Evolutionary conservation across 1,140 invertebrate species (phyloP).

Genomic region (Wasmannia auropunctata): DNA sequence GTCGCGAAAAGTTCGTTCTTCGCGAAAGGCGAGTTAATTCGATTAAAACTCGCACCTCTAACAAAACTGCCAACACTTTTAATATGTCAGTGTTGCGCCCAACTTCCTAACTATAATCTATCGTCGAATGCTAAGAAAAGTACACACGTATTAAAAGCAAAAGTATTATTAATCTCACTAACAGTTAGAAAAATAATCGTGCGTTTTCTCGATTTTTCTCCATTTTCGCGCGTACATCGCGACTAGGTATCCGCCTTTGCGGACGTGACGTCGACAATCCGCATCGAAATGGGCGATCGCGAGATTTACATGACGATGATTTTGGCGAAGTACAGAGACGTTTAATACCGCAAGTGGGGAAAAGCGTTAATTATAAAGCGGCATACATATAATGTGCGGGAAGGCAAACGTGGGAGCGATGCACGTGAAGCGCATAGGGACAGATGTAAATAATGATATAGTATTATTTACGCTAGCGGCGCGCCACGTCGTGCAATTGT

Average conservation of each 20-base stretch:
- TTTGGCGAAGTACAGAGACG: background rate
- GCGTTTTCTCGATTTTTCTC: background rate
- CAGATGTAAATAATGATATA: conserved; percentile 48
- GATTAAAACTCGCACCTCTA: conserved; percentile 40
- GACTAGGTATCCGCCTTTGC: no score
- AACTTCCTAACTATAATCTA: conserved; percentile 35
- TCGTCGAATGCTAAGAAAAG: background rate
- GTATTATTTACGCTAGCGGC: conserved; percentile 52
- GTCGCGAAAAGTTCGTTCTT: conserved; percentile 52
- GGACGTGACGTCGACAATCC: background rate
- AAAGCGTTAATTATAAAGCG: conserved; percentile 41
- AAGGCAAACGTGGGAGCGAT: conserved; percentile 8
- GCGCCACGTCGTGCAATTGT: conserved; percentile 46
- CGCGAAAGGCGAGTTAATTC: conserved; percentile 62
- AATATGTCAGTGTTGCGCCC: conserved; percentile 40
- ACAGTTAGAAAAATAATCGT: background rate
- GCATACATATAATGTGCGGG: conserved; percentile 27
- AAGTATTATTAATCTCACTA: background rate
- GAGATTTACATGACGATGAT: background rate
- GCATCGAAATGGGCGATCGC: background rate
- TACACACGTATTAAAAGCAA: background rate
- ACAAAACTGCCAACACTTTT: conserved; percentile 61
- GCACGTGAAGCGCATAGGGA: conserved; percentile 18
- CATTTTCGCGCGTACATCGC: background rate
- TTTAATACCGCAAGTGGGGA: conserved; percentile 24